These are phyloP conservation scores for Okamejei kenojei DNA, from an alignment of 2,797 vertebrate genomes.

Conservation along the genomic window DNA sequence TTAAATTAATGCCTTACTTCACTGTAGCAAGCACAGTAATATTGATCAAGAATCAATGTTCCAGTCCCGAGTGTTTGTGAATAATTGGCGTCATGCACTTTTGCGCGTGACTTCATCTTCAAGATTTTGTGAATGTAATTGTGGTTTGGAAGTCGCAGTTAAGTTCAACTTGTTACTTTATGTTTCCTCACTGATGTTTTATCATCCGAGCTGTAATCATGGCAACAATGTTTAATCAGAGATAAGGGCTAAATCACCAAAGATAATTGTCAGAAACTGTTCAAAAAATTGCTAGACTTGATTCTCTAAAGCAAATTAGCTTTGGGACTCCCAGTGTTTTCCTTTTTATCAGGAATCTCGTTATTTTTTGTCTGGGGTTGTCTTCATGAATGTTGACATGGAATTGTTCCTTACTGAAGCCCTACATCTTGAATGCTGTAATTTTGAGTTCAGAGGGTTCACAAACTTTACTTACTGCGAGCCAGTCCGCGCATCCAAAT, in stretches of 20 bases:
- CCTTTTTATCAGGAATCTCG: neutral
- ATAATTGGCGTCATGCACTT: neutral
- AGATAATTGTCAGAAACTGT: neutral
- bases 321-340: neutral
- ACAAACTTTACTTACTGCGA: neutral
- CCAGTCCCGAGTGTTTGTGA: neutral
- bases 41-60: neutral
- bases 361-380: neutral
- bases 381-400: neutral
- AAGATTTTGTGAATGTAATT: neutral
- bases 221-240: neutral
- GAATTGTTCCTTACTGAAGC: neutral
- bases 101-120: neutral
- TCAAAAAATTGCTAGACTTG: neutral
- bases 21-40: neutral
- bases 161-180: neutral
- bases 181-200: neutral
- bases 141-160: neutral
- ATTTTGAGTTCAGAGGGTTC: neutral
- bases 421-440: neutral
- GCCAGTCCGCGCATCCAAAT: neutral
- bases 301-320: neutral
- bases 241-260: neutral
- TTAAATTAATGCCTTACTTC: neutral
- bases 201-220: neutral